Conservation (phyloP, 2,888 invertebrate species). For the Cataglyphis altisquamis region DNA sequence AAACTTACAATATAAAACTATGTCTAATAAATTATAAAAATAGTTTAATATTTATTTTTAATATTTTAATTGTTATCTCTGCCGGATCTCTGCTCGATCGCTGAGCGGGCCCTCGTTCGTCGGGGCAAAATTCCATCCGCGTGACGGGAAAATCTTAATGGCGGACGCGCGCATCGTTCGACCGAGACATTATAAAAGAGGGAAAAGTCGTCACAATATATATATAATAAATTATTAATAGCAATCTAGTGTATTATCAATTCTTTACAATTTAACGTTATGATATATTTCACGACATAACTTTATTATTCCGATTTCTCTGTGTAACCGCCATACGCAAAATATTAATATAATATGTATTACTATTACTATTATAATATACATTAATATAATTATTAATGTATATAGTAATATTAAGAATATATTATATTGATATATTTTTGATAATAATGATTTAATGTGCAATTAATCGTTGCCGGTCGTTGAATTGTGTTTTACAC, state of each 20-base stretch:
- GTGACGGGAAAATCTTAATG: no score
- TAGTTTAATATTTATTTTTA: no score
- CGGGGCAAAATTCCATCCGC: no score
- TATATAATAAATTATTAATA: not conserved
- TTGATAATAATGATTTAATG: not conserved
- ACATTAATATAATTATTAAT: not conserved
- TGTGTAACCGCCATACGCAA: not conserved
- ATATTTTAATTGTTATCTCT: no score
- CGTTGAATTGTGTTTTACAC: not conserved
- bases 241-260: not conserved
- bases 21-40: no score
- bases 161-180: no score
- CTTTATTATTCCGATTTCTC: slow-evolving; percentile 11
- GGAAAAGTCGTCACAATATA: no score
- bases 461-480: not conserved
- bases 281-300: not conserved
- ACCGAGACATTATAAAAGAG: no score
- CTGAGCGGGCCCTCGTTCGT: no score
- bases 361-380: not conserved
- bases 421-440: not conserved
- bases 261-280: not conserved
- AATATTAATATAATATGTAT: not conserved
- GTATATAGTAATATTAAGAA: not conserved
- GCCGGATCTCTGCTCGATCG: no score
- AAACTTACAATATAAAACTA: no score